Evolutionary conservation across 2,888 invertebrate genomes (phyloP).

Genomic region (Hypomecis atomaria): DNA sequence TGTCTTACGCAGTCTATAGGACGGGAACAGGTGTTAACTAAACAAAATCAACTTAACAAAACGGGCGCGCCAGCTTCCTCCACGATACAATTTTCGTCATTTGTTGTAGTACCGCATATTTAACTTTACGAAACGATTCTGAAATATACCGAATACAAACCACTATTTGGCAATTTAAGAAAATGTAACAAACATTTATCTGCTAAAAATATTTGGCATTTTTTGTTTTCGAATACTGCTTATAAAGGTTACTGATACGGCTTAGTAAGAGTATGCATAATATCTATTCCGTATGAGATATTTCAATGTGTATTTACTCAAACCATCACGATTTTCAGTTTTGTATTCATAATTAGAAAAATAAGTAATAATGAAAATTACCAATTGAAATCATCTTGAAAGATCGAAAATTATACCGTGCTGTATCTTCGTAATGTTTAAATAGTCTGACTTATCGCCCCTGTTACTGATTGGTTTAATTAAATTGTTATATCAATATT

Average conservation of each 20-base stretch:
- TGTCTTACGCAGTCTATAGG: slow-evolving; percentile 73
- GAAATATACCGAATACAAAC: no score
- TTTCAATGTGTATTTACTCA: no score
- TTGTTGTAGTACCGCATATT: not conserved
- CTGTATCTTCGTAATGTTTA: not conserved
- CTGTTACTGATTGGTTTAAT: not conserved
- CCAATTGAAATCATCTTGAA: not conserved
- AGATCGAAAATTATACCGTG: slow-evolving; percentile 25
- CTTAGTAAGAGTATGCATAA: no score
- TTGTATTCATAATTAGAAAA: no score
- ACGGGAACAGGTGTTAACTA: slow-evolving; percentile 60
- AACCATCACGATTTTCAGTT: no score
- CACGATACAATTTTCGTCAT: slow-evolving; percentile 30
- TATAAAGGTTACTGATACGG: no score
- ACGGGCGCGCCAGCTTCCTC: slow-evolving; percentile 62
- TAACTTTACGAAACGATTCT: not conserved
- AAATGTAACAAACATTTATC: no score
- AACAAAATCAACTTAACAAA: slow-evolving; percentile 62
- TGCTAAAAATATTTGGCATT: no score
- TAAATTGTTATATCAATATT: slow-evolving; percentile 14
- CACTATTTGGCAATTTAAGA: not conserved
- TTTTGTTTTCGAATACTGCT: no score
- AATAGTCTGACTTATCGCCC: slow-evolving; percentile 21
- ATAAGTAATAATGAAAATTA: no score
- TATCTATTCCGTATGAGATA: no score